Conservation (phyloP, 1,140 invertebrate genomes). For the Euglossa dilemma region DNA sequence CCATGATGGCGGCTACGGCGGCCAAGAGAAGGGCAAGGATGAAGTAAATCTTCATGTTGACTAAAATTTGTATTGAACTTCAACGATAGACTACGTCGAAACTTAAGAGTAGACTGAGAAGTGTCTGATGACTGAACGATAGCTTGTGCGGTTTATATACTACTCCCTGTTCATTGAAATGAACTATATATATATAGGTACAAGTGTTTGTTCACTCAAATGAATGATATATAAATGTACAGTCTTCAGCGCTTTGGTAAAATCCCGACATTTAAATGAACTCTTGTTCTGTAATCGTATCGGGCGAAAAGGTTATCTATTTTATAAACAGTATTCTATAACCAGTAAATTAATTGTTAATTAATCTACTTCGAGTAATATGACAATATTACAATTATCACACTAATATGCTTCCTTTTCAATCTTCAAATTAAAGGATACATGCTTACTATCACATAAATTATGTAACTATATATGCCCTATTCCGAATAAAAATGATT, state of each 20-base stretch:
- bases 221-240: neutral
- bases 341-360: neutral
- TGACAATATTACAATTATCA: too few relatives aligned
- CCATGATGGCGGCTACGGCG: neutral
- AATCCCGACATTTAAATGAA: neutral
- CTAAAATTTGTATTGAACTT: neutral
- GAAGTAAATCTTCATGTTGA: constrained; percentile 41
- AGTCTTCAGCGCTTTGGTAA: neutral
- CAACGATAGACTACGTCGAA: too few relatives aligned
- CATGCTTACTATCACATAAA: too few relatives aligned
- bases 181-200: neutral
- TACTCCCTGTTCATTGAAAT: neutral
- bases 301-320: neutral
- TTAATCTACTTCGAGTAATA: neutral
- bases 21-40: constrained; percentile 28
- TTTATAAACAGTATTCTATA: neutral
- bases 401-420: too few relatives aligned
- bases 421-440: too few relatives aligned
- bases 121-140: neutral
- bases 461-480: too few relatives aligned
- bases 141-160: constrained; percentile 2
- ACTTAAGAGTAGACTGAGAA: neutral
- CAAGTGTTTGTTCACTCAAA: neutral
- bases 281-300: neutral
- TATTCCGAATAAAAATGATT: too few relatives aligned